Conservation (phyloP, 2,888 invertebrate species). For the Phengaris arion region DNA sequence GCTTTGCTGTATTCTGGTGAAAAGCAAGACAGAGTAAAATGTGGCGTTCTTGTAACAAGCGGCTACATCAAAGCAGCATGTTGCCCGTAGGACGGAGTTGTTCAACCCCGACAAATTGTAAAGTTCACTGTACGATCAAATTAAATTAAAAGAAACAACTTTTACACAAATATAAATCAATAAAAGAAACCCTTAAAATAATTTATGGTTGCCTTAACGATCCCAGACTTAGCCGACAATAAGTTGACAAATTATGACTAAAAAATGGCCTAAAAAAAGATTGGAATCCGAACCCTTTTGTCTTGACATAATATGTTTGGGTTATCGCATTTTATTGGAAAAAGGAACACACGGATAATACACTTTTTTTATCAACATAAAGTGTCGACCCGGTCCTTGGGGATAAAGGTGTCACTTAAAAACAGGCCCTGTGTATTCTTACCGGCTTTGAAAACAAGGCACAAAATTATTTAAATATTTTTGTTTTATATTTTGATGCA, state of each 20-base stretch:
- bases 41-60: not conserved
- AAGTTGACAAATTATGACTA: constrained; percentile 57
- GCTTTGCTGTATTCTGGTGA: too few species aligned
- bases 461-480: not conserved
- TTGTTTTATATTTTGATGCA: not conserved
- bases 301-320: constrained; percentile 44
- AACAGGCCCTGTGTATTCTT: constrained; percentile 1
- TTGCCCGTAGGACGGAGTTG: not conserved
- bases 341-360: constrained; percentile 29
- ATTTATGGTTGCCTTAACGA: constrained; percentile 16
- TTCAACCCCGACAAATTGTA: not conserved
- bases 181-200: constrained; percentile 20
- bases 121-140: constrained; percentile 11
- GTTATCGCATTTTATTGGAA: constrained; percentile 39
- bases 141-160: constrained; percentile 6
- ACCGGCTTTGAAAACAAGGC: not conserved
- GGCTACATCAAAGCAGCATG: not conserved
- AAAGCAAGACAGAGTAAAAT: not conserved
- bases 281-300: constrained; percentile 51
- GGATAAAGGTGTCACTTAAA: constrained; percentile 20
- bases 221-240: constrained; percentile 37
- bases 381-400: constrained; percentile 16
- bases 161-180: constrained; percentile 23
- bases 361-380: constrained; percentile 11
- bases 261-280: constrained; percentile 47